A percentile compares a stretch with the other conserved stretches of the same genome.
Conservation (phyloP, 2,113 vertebrate species). For the Gymnocephalus cernua region DNA sequence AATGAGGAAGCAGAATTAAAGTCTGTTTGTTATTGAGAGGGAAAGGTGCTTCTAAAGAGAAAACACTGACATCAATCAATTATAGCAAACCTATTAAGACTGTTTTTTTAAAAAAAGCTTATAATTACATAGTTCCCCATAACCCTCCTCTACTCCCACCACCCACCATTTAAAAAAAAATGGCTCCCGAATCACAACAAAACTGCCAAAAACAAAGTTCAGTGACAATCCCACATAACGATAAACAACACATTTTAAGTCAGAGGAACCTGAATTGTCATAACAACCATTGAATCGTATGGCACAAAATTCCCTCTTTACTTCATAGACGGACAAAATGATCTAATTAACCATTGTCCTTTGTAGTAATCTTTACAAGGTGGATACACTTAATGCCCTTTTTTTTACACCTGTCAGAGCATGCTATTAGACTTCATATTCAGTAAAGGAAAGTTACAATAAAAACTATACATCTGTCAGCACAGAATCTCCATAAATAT, state of each 20-base stretch:
- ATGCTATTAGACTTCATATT: constrained; percentile 74
- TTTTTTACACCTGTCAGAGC: constrained; percentile 63
- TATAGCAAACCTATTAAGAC: constrained; percentile 66
- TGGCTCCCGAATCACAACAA: constrained; percentile 55
- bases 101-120: constrained; percentile 61
- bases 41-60: constrained; percentile 70
- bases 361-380: constrained; percentile 49
- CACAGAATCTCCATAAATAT: constrained; percentile 82
- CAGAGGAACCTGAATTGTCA: constrained; percentile 71
- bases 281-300: constrained; percentile 67
- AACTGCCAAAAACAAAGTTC: constrained; percentile 62
- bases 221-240: constrained; percentile 71
- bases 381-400: constrained; percentile 73
- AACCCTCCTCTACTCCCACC: background rate
- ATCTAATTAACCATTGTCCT: constrained; percentile 28
- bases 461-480: constrained; percentile 82
- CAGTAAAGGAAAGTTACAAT: constrained; percentile 69
- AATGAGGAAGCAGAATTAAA: constrained; percentile 50
- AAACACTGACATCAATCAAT: constrained; percentile 80
- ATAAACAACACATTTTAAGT: constrained; percentile 74
- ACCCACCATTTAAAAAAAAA: constrained; percentile 27
- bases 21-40: constrained; percentile 52
- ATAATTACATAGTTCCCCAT: constrained; percentile 47
- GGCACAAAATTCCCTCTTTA: constrained; percentile 69
- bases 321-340: constrained; percentile 28